A percentile compares a stretch with the other conserved stretches of the same genome.
phyloP scores from a whole-genome alignment of 1,140 invertebrate genomes.

The Drosophila bipectinata region DNA sequence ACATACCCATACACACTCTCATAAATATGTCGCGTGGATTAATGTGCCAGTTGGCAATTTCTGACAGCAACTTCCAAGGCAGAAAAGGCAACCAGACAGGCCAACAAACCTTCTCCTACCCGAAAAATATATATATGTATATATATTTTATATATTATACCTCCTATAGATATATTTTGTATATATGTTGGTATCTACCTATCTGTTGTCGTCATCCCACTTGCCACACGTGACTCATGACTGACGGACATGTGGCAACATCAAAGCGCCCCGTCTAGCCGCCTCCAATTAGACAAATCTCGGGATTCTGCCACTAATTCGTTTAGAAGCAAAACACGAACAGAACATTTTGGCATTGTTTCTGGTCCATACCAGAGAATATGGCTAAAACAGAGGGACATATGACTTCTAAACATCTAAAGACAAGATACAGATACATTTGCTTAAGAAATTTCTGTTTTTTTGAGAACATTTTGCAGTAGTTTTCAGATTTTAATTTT shows the following conservation, averaged over 20 bases:
- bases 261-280: conserved; percentile 32
- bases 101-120: too few relatives aligned
- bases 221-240: conserved; percentile 25
- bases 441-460: too few relatives aligned
- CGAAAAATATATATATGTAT: not conserved
- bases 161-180: not conserved
- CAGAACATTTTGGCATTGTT: conserved; percentile 28
- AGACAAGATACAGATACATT: too few relatives aligned
- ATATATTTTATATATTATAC: not conserved
- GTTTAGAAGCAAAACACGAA: conserved; percentile 21
- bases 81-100: conserved; percentile 3
- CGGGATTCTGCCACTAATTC: conserved; percentile 31
- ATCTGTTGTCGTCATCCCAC: conserved; percentile 4
- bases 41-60: conserved; percentile 81
- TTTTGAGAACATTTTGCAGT: too few relatives aligned
- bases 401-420: too few relatives aligned
- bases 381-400: not conserved
- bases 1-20: conserved; percentile 63
- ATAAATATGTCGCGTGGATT: conserved; percentile 82
- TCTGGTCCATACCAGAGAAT: not conserved
- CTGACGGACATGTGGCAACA: conserved; percentile 36
- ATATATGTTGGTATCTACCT: not conserved
- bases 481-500: too few relatives aligned
- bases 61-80: conserved; percentile 65
- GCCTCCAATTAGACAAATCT: conserved; percentile 48